These are phyloP conservation scores for Drosophila takahashii DNA, from an alignment of 1,140 invertebrate species.

Conservation along the genomic window DNA sequence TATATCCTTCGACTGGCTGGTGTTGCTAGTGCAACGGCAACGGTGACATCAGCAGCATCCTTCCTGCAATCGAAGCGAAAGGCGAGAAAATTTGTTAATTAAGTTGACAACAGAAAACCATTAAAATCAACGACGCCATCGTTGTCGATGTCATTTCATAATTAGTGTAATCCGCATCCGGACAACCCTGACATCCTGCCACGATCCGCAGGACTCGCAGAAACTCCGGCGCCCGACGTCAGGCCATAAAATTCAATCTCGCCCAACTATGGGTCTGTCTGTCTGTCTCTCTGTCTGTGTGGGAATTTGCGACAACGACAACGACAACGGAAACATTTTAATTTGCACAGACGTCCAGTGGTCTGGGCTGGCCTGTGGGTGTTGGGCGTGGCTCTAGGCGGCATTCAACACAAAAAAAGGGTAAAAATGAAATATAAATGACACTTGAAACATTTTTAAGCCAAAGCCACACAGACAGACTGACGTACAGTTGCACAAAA, in stretches of 20 bases:
- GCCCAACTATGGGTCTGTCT: constrained; percentile 31
- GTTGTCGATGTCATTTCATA: constrained; percentile 68
- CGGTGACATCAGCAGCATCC: constrained; percentile 57
- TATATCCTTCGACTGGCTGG: constrained; percentile 15
- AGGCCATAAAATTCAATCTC: constrained; percentile 73
- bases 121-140: constrained; percentile 51
- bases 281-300: constrained; percentile 8
- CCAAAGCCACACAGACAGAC: constrained; percentile 32
- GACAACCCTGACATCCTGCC: constrained; percentile 65
- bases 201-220: constrained; percentile 18
- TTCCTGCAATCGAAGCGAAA: constrained; percentile 46
- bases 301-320: constrained; percentile 29
- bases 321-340: constrained; percentile 77
- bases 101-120: constrained; percentile 67
- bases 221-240: constrained; percentile 30
- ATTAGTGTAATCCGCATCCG: constrained; percentile 76
- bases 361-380: constrained; percentile 25
- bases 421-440: constrained; percentile 68
- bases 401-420: constrained; percentile 31
- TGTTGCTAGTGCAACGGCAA: constrained; percentile 46
- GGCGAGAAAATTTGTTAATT: constrained; percentile 59
- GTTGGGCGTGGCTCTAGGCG: constrained; percentile 29
- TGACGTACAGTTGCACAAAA: constrained; percentile 67
- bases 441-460: constrained; percentile 76
- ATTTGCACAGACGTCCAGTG: constrained; percentile 68